phyloP scores from a whole-genome alignment of 2,888 invertebrate species.

The Embidobia sp. region DNA sequence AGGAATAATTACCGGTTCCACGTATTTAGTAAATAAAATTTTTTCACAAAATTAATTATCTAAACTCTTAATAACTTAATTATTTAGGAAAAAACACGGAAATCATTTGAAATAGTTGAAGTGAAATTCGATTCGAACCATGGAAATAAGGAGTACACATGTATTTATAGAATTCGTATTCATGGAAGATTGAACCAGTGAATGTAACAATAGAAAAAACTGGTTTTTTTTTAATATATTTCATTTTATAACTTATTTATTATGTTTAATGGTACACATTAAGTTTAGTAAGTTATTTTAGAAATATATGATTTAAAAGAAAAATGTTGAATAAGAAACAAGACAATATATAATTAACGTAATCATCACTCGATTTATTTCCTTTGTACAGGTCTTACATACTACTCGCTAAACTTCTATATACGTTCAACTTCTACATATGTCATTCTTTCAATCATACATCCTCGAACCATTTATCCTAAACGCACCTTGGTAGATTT shows the following conservation, averaged over 20 bases:
- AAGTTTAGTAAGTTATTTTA: no score
- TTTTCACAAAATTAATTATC: no score
- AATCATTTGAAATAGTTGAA: conserved; percentile 83
- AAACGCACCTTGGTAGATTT: conserved; percentile 57
- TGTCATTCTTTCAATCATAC: conserved; percentile 58
- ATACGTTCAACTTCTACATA: conserved; percentile 65
- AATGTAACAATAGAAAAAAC: conserved; percentile 50
- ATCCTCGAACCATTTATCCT: conserved; percentile 61
- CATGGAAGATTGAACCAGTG: conserved; percentile 85
- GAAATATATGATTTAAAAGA: background rate
- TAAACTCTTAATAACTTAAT: no score
- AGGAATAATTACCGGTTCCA: no score
- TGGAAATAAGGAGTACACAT: conserved; percentile 85
- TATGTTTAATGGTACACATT: no score
- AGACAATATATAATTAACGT: conserved; percentile 66
- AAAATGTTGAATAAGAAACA: background rate
- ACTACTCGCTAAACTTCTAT: conserved; percentile 71
- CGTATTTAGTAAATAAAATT: no score
- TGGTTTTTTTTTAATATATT: background rate
- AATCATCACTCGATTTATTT: conserved; percentile 76
- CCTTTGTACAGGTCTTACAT: conserved; percentile 76
- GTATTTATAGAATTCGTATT: conserved; percentile 90
- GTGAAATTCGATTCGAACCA: conserved; percentile 86
- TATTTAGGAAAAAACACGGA: conserved; percentile 32
- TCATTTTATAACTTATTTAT: no score